These are phyloP conservation scores for Gymnocephalus cernua DNA, from an alignment of 2,113 vertebrate species.

Conservation along the genomic window DNA sequence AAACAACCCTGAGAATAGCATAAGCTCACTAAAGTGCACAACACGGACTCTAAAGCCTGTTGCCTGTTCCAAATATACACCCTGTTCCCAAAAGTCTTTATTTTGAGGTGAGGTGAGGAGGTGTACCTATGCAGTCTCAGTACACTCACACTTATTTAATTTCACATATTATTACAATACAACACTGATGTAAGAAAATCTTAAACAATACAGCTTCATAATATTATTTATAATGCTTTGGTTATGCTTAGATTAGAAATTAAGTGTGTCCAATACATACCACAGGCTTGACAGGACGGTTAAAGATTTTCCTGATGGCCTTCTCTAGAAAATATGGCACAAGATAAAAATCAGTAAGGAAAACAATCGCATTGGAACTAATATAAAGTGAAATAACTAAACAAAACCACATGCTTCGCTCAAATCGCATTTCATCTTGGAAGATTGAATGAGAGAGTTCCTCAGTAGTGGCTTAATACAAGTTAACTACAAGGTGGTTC, in stretches of 20 bases:
- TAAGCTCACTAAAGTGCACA: constrained; percentile 51
- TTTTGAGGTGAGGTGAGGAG: constrained; percentile 8
- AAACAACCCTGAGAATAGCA: constrained; percentile 67
- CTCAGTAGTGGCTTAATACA: constrained; percentile 1
- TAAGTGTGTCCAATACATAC: constrained; percentile 62
- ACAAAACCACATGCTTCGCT: constrained; percentile 28
- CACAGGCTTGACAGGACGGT: constrained; percentile 48
- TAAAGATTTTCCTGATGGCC: constrained; percentile 62
- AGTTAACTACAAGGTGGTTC: constrained; percentile 24
- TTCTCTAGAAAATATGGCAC: constrained; percentile 71
- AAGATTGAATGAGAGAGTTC: background rate
- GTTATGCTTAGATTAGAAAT: constrained; percentile 13
- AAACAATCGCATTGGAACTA: constrained; percentile 4
- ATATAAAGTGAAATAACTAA: constrained; percentile 10
- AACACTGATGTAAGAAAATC: background rate
- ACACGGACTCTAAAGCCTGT: constrained; percentile 36
- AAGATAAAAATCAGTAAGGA: constrained; percentile 38
- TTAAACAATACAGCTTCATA: background rate
- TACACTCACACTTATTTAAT: background rate
- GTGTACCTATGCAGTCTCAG: constrained; percentile 24
- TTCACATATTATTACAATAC: background rate
- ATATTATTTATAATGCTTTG: background rate
- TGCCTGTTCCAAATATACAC: constrained; percentile 46
- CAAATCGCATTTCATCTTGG: background rate
- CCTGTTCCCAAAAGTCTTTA: constrained; percentile 32